phyloP scores from a whole-genome alignment of 2,888 invertebrate species.

The Melanotus villosus region DNA sequence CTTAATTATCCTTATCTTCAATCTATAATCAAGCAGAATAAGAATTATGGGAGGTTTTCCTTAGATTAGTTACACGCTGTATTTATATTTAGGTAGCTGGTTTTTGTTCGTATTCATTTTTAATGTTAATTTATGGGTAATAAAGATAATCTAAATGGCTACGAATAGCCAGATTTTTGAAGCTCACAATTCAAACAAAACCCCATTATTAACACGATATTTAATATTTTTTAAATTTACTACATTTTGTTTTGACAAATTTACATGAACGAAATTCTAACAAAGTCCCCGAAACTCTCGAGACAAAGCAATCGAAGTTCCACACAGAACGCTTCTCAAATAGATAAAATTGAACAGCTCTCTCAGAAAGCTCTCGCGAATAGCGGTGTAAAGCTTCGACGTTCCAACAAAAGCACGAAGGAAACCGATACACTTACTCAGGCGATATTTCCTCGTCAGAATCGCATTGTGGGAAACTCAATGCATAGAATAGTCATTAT shows the following conservation, averaged over 20 bases:
- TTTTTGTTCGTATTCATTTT: neutral
- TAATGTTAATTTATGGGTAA: slow-evolving; percentile 33
- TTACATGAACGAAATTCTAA: neutral
- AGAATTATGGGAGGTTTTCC: slow-evolving; percentile 6
- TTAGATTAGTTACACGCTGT: slow-evolving; percentile 8
- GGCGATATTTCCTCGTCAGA: slow-evolving; percentile 60
- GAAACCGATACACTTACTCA: slow-evolving; percentile 57
- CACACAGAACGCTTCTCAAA: slow-evolving; percentile 23
- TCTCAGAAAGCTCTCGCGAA: slow-evolving; percentile 33
- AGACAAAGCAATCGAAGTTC: slow-evolving; percentile 10
- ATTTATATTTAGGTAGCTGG: neutral
- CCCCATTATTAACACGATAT: too few species aligned
- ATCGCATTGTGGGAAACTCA: slow-evolving; percentile 60
- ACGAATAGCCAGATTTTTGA: neutral
- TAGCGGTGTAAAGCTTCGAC: slow-evolving; percentile 38
- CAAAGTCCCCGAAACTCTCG: neutral
- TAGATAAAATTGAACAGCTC: slow-evolving; percentile 34
- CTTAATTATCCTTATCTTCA: slow-evolving; percentile 9
- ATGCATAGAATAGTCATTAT: slow-evolving; percentile 64
- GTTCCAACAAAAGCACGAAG: slow-evolving; percentile 48
- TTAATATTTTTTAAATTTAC: neutral
- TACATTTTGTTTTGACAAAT: neutral
- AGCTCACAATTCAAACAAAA: too few species aligned
- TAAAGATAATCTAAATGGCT: slow-evolving; percentile 39
- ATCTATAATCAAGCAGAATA: neutral